Base-by-base conservation (phyloP, 2,113 vertebrate genomes). In the Diphyllodes magnificus region DNA sequence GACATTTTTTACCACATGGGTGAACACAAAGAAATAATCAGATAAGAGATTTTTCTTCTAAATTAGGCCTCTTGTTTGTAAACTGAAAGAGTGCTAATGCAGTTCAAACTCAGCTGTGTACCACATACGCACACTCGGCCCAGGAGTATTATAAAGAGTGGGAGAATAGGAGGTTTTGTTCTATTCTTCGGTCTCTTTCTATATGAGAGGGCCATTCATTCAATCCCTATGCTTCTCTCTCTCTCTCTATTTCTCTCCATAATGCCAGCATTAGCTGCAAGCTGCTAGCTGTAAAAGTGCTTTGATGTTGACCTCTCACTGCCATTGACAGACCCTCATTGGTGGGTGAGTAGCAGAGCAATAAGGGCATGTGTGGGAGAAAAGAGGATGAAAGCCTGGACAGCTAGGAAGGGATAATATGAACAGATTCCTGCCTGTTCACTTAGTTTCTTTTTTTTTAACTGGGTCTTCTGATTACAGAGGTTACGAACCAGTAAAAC, bases 41-140 rank as follows among this genome's bases (percentile, higher is more conserved):
- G 96, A 98, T 97, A 96, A 97, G 97, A 97, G 97, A 97, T 97
- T 98, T 97, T 97, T 97, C 97, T 97, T 97, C 98, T 98, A 99
- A 99, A 99, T 99, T 98, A 99, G 98, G 98, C 98, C 98, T 98
- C 99, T 99, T 99, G 98, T 99, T 98, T 99, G 98, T 98, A 99
- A 99, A 99, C 98, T 98, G 98, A 99, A 99, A 99, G 99, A 98
- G 98, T 93, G 90, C 97, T 98, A 97, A 98, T 96, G 97, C 93
- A 95, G 96, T 97, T 97, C 97, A 97, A 94, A 98, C 94, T 96
- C 97, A 97, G 97, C 96, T 97, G 88, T 92, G 95, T 95, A 81
- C 94, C 92, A 83, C 96, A 96, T 97, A 96, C 53, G 65, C 92
- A 96, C 92, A 82, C 93, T 97, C 92, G 5, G 94, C 96, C 94